Evolutionary conservation across 2,113 vertebrate genomes (phyloP).

Genomic region (Barnardius zonarius): DNA sequence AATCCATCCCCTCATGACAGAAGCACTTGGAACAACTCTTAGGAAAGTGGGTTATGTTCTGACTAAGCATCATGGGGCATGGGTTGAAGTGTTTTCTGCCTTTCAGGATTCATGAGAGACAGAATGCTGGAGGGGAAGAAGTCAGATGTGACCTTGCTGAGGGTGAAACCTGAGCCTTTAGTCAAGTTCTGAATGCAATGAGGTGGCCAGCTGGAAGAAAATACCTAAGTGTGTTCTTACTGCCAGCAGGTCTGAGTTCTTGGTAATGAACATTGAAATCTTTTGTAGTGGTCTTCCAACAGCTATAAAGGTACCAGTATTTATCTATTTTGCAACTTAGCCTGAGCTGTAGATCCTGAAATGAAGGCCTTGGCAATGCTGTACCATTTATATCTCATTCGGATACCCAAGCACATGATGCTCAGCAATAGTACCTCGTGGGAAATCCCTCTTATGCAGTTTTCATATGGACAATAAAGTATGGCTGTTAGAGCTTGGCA

Average conservation of each 20-base stretch:
- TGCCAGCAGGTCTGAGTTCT: neutral
- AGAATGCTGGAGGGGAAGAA: neutral
- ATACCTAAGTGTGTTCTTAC: neutral
- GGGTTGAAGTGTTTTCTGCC: neutral
- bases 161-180: neutral
- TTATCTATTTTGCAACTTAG: neutral
- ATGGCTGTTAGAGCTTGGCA: neutral
- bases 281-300: neutral
- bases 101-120: neutral
- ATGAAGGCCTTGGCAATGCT: neutral
- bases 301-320: neutral
- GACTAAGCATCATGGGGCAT: neutral
- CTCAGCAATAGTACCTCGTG: accelerated
- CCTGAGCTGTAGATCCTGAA: neutral
- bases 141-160: neutral
- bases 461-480: neutral
- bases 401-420: neutral
- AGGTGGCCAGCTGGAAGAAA: neutral
- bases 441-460: neutral
- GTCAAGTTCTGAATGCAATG: neutral
- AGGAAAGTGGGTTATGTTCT: neutral
- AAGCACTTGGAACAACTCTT: neutral
- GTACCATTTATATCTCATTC: neutral
- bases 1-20: neutral
- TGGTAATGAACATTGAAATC: neutral